Percentiles rank a stretch among this genome's conserved stretches.
Conservation (phyloP, 2,888 invertebrate species). For the Bhutanitis thaidina region DNA sequence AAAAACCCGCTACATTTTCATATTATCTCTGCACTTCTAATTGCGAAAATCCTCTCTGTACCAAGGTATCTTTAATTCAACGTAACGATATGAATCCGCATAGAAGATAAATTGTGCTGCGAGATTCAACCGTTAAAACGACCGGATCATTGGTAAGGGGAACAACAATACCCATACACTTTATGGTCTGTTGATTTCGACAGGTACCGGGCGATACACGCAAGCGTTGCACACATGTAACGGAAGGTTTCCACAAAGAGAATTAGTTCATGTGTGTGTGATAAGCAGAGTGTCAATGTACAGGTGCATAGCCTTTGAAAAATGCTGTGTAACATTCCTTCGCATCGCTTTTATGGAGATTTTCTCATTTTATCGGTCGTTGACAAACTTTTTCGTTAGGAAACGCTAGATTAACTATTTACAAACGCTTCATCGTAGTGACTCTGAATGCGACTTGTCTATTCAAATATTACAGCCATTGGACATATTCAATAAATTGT, state of each 20-base stretch:
- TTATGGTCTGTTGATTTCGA: constrained; percentile 54
- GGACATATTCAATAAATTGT: too few species aligned
- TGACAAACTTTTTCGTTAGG: too few species aligned
- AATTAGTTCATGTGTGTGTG: constrained; percentile 23
- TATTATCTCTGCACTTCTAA: too few species aligned
- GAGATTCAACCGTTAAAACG: constrained; percentile 2
- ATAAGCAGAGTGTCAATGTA: not conserved
- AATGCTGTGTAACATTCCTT: not conserved
- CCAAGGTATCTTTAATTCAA: not conserved
- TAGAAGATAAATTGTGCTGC: too few species aligned
- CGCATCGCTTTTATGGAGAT: not conserved
- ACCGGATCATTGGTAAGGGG: constrained; percentile 43
- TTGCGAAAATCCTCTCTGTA: too few species aligned
- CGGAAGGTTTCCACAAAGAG: constrained; percentile 26
- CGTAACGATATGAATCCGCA: too few species aligned
- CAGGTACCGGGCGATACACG: constrained; percentile 36
- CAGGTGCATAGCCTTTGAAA: not conserved
- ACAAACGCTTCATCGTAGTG: too few species aligned
- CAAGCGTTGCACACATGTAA: constrained; percentile 20
- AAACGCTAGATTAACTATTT: too few species aligned
- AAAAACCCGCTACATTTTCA: too few species aligned
- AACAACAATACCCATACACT: constrained; percentile 51
- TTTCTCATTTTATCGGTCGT: not conserved
- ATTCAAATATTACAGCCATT: too few species aligned
- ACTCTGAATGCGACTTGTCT: too few species aligned